These are phyloP conservation scores for Stegophylla sp. DNA, from an alignment of 2,888 invertebrate genomes.

Conservation along the genomic window DNA sequence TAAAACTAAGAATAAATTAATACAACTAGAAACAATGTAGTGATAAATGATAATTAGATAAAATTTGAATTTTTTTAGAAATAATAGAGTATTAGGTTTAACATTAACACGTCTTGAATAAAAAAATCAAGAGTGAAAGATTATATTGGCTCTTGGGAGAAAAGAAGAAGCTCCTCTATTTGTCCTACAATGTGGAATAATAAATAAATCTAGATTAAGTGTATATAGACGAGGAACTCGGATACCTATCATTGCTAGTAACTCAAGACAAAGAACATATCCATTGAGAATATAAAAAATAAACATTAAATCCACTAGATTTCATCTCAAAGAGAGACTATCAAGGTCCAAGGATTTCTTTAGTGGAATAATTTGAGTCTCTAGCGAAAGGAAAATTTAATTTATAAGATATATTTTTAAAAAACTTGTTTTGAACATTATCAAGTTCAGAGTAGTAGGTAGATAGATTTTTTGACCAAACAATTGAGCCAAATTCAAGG, in stretches of 20 bases:
- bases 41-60: no score
- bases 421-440: slow-evolving; percentile 6
- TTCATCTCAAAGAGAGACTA: background rate
- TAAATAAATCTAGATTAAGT: no score
- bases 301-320: slow-evolving; percentile 1
- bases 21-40: no score
- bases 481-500: background rate
- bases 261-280: slow-evolving; percentile 6
- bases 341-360: background rate
- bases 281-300: background rate
- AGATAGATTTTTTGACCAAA: background rate
- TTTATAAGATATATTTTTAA: slow-evolving; percentile 3
- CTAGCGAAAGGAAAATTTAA: background rate
- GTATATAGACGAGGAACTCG: no score
- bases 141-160: no score
- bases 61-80: no score
- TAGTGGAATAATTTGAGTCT: background rate
- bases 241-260: background rate
- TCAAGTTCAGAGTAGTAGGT: background rate
- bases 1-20: background rate
- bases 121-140: no score
- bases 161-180: no score
- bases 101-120: no score
- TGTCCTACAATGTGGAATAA: no score
- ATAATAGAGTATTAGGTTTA: no score